Conservation (phyloP, 2,113 vertebrate genomes). For the Oriolus oriolus region DNA sequence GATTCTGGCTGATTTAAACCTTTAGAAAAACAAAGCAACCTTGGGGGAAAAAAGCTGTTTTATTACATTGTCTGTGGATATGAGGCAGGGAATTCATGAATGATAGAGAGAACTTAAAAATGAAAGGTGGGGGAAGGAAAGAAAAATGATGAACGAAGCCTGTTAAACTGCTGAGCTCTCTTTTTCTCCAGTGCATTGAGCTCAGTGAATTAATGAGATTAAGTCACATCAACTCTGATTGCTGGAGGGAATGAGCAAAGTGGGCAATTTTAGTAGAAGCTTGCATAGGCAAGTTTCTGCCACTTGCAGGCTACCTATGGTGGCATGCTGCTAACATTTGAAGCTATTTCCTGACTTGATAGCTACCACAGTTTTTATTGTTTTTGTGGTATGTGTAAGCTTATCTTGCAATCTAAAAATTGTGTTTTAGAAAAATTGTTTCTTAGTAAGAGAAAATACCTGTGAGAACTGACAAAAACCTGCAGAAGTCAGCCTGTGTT, state of each 20-base stretch:
- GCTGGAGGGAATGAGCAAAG: neutral
- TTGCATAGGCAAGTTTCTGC: neutral
- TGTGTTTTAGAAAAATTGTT: neutral
- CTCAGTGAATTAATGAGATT: conserved; percentile 37
- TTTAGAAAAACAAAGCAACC: neutral
- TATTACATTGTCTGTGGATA: neutral
- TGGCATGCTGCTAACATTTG: neutral
- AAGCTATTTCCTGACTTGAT: neutral
- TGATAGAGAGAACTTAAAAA: neutral
- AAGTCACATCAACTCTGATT: neutral
- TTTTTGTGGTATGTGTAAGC: neutral
- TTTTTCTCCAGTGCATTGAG: conserved; percentile 1
- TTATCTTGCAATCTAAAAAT: neutral
- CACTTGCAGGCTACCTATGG: neutral
- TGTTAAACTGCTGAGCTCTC: conserved; percentile 29
- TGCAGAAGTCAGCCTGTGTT: neutral
- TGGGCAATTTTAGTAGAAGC: neutral
- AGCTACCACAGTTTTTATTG: neutral
- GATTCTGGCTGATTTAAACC: neutral
- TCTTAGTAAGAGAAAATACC: neutral
- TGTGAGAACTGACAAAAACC: neutral
- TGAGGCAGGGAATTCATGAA: neutral
- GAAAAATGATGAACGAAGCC: neutral
- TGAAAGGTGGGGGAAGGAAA: neutral
- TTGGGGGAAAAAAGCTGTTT: neutral